Evolutionary conservation across 2,888 invertebrate genomes (phyloP).

Genomic region (Macrophya alboannulata): DNA sequence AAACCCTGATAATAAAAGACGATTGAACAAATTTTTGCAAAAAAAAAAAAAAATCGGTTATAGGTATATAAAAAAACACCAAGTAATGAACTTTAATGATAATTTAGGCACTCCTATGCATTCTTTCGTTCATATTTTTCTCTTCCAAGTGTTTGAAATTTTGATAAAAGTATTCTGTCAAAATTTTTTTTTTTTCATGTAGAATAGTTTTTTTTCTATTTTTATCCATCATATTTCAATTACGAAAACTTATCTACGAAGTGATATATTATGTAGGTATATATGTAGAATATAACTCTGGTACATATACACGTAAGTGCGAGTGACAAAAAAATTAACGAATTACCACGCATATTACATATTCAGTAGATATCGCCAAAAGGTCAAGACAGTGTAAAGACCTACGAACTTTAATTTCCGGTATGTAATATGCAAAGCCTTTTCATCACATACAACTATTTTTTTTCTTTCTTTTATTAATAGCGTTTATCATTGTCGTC

Average conservation of each 20-base stretch:
- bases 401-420: constrained; percentile 73
- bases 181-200: no score
- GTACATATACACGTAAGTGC: not conserved
- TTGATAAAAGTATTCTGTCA: no score
- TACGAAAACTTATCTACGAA: not conserved
- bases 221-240: not conserved
- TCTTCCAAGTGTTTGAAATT: no score
- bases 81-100: no score
- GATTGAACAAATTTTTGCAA: no score
- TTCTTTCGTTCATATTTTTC: no score
- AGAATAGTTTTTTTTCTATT: no score
- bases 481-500: not conserved
- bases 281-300: not conserved
- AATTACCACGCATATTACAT: constrained; percentile 7
- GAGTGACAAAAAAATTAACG: constrained; percentile 41
- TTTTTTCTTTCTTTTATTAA: constrained; percentile 1
- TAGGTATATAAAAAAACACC: no score
- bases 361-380: constrained; percentile 62
- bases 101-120: no score
- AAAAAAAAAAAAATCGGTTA: no score
- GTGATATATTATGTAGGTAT: not conserved
- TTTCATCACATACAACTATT: constrained; percentile 10
- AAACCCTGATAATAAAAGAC: no score
- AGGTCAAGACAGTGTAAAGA: constrained; percentile 73
- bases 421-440: constrained; percentile 53